Conservation (phyloP, 2,888 invertebrate species). For the Laothoe populi region DNA sequence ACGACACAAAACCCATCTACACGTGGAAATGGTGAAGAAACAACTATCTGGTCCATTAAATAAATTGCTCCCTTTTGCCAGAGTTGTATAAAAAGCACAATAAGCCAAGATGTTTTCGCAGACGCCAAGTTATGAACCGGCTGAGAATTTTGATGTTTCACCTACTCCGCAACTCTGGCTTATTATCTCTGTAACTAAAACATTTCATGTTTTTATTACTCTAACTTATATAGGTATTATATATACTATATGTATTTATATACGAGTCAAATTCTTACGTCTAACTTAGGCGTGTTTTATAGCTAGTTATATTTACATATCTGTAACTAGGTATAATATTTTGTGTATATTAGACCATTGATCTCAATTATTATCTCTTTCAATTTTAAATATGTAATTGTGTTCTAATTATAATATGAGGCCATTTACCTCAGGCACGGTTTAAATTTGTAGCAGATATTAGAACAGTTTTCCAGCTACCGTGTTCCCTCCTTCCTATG, state of each 20-base stretch:
- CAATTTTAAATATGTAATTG: too few species aligned
- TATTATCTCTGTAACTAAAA: conserved; percentile 35
- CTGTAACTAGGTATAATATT: too few species aligned
- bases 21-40: conserved; percentile 46
- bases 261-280: not conserved
- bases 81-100: conserved; percentile 55
- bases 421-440: too few species aligned
- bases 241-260: too few species aligned
- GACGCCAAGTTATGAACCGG: conserved; percentile 50
- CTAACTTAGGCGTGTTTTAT: not conserved
- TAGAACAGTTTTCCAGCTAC: too few species aligned
- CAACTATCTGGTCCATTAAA: conserved; percentile 62
- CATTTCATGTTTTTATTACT: conserved; percentile 21
- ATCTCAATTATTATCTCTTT: too few species aligned
- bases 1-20: conserved; percentile 39
- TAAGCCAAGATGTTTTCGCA: conserved; percentile 54
- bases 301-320: not conserved
- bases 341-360: too few species aligned
- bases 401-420: too few species aligned
- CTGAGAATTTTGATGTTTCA: conserved; percentile 45
- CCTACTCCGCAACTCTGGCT: conserved; percentile 31
- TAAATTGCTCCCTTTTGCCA: conserved; percentile 68
- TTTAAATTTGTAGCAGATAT: too few species aligned
- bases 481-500: too few species aligned
- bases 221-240: not conserved